These are phyloP conservation scores for Coranthus polyacanthus DNA, from an alignment of 2,797 vertebrate genomes.

Conservation along the genomic window DNA sequence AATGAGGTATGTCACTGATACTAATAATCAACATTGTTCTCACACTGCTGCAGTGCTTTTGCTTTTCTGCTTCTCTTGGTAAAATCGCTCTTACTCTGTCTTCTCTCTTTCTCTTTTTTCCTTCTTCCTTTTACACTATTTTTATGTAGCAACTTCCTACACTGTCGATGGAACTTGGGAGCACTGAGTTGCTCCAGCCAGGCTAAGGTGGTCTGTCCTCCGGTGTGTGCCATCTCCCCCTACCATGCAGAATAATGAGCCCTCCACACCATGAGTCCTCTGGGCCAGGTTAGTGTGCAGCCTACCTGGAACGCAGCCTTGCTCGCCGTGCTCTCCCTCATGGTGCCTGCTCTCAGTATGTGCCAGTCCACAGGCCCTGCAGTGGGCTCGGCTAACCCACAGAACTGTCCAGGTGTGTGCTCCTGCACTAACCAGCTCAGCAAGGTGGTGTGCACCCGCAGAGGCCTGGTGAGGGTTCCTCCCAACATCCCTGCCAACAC, in stretches of 20 bases:
- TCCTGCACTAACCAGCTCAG: conserved; percentile 98
- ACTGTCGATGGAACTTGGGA: conserved; percentile 92
- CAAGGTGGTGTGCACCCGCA: conserved; percentile 97
- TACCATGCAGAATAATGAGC: conserved; percentile 98
- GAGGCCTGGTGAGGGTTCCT: conserved; percentile 92
- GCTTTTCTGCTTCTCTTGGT: conserved; percentile 54
- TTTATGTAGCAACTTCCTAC: conserved; percentile 80
- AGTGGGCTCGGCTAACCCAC: conserved; percentile 87
- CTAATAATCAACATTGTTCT: conserved; percentile 60
- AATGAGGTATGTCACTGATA: conserved; percentile 88
- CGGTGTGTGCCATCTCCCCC: conserved; percentile 87
- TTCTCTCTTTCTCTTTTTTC: conserved; percentile 37
- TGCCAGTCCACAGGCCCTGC: conserved; percentile 86
- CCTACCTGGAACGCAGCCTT: conserved; percentile 95
- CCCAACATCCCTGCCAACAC: conserved; percentile 94
- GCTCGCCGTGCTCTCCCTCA: conserved; percentile 93
- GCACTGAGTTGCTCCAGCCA: conserved; percentile 91
- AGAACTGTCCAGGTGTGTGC: conserved; percentile 95
- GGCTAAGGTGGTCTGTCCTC: conserved; percentile 90
- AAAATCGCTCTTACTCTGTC: conserved; percentile 66
- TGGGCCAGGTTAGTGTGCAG: conserved; percentile 98
- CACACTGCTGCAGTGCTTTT: conserved; percentile 70
- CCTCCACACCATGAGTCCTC: conserved; percentile 99
- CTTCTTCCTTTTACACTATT: conserved; percentile 57
- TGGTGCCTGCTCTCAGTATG: conserved; percentile 91